phyloP scores from a whole-genome alignment of 1,140 invertebrate genomes.

The Papilio polyxenes region DNA sequence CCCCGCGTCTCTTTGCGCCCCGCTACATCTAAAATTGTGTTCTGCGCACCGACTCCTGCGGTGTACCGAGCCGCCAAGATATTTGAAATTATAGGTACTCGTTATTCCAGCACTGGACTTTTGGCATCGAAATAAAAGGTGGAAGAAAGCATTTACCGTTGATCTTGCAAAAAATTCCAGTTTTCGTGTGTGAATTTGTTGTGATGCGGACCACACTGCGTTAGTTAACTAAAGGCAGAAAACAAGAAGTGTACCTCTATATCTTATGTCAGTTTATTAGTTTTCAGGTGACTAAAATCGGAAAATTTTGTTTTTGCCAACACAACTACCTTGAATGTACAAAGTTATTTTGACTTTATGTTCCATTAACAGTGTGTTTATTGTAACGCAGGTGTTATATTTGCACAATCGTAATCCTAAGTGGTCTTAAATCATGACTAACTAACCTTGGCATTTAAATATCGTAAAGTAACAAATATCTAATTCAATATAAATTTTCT shows the following conservation, averaged over 20 bases:
- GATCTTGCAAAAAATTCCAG: too few relatives aligned
- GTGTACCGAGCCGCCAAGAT: too few relatives aligned
- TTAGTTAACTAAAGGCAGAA: neutral
- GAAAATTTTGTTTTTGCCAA: conserved; percentile 25
- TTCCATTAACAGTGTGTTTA: conserved; percentile 13
- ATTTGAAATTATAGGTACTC: too few relatives aligned
- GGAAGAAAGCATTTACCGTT: too few relatives aligned
- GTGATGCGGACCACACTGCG: neutral
- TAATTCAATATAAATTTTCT: neutral
- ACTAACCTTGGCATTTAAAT: conserved; percentile 6
- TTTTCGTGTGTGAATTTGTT: too few relatives aligned
- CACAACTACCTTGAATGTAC: conserved; percentile 11
- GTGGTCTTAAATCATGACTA: neutral
- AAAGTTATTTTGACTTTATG: conserved; percentile 22
- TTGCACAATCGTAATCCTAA: neutral
- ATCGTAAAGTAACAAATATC: neutral
- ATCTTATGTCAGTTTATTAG: neutral
- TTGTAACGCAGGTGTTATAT: neutral
- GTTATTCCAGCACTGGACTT: too few relatives aligned
- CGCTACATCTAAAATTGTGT: too few relatives aligned
- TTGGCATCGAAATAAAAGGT: too few relatives aligned
- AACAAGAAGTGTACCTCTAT: neutral
- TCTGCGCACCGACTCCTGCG: too few relatives aligned
- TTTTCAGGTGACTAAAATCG: conserved; percentile 7
- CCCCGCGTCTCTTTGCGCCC: too few relatives aligned